Base-by-base conservation (phyloP, 2,113 vertebrate genomes). In the Colistium nudipinnis region DNA sequence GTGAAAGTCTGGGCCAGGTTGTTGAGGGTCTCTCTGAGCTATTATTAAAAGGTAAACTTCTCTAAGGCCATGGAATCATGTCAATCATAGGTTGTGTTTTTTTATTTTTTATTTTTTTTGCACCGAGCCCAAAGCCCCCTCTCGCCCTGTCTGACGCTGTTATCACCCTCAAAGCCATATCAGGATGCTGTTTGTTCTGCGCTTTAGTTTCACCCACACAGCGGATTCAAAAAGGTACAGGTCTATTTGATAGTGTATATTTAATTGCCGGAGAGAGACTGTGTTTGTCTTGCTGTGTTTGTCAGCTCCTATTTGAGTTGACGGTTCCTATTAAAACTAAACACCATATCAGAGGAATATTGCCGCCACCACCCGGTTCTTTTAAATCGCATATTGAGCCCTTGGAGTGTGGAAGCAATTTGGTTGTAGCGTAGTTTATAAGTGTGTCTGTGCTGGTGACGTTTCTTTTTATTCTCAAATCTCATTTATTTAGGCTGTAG, bases 101-200 rank as follows among this genome's bases (percentile, higher is more conserved):
- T n/a, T n/a, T n/a, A n/a, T n/a, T n/a, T n/a, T n/a, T n/a, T n/a
- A n/a, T n/a, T n/a, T n/a, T n/a, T n/a, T 92, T 87, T 85, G 70
- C 84, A 68, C 86, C 76, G 89, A 88, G 87, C 87, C 84, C 78
- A 85, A 88, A 90, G 91, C 91, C 88, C 65, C 85, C 76, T 86
- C 91, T 90, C 89, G 89, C 79, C 82, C 92, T 90, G 89, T 93
- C 91, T 94, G 91, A 86, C 84, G 93, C 92, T 89, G 92, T 95
- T 96, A 95, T 92, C 94, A 90, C 92, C 94, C 95, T 96, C 95
- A 96, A 95, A 95, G 94, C 87, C 90, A 78, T 93, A 95, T 94
- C 95, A 94, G 93, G 94, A 92, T 93, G 87, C 85, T 90, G 94
- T 96, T 97, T 97, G 95, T 96, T 97, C 95, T 97, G 90, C 67